phyloP scores from a whole-genome alignment of 1,140 invertebrate genomes.

The Pseudomyrmex dendroicus region DNA sequence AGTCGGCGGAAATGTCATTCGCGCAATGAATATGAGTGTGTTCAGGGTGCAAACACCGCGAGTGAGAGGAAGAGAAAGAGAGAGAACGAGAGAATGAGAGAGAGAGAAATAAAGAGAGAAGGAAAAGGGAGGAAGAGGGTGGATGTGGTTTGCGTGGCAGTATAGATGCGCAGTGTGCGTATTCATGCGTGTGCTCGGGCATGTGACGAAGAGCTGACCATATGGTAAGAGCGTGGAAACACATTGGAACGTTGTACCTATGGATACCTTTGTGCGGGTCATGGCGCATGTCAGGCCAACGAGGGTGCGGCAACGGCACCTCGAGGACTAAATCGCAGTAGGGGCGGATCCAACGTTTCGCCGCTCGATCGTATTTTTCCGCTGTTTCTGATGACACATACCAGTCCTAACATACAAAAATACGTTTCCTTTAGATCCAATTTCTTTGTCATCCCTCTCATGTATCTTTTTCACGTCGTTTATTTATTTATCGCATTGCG shows the following conservation, averaged over 20 bases:
- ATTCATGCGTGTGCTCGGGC: background rate
- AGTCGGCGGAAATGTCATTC: constrained; percentile 12
- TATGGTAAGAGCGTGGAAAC: constrained; percentile 11
- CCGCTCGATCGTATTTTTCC: constrained; percentile 60
- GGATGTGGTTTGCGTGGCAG: background rate
- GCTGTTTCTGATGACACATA: constrained; percentile 23
- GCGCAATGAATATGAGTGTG: constrained; percentile 14
- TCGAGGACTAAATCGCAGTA: constrained; percentile 63
- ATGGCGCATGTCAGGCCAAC: constrained; percentile 80
- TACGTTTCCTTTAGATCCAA: background rate
- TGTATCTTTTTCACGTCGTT: background rate
- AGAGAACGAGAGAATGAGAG: background rate
- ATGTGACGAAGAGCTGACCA: constrained; percentile 9
- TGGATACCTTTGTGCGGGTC: constrained; percentile 74
- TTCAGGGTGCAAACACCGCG: background rate
- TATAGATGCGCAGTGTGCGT: background rate
- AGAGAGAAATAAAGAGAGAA: background rate
- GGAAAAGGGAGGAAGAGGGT: background rate
- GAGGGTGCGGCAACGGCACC: constrained; percentile 78
- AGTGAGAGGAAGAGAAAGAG: background rate
- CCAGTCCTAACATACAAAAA: background rate
- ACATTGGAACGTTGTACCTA: constrained; percentile 36
- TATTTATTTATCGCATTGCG: background rate
- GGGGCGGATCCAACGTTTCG: constrained; percentile 66
- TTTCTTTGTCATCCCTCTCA: background rate